phyloP scores from a whole-genome alignment of 2,113 vertebrate species.

The Ginglymostoma cirratum region DNA sequence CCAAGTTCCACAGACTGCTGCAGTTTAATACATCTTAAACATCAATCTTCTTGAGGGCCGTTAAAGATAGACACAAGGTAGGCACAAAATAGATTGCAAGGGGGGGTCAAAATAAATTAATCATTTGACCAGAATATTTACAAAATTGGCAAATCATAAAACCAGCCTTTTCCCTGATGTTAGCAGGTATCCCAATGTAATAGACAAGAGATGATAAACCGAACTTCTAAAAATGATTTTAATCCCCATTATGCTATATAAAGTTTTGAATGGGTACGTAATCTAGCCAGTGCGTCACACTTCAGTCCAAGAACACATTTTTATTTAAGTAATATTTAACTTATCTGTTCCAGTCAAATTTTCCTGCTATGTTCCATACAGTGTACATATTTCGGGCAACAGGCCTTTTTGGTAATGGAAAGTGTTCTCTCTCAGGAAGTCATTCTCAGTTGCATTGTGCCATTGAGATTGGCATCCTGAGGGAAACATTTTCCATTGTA shows the following conservation, averaged over 20 bases:
- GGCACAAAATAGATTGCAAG: too few species aligned
- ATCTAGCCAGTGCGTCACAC: background rate
- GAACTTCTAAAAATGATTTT: background rate
- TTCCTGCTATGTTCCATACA: background rate
- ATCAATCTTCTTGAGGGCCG: background rate
- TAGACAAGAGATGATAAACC: background rate
- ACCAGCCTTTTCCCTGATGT: background rate
- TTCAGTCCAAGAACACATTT: background rate
- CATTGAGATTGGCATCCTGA: conserved; percentile 27
- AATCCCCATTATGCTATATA: background rate
- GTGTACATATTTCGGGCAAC: background rate
- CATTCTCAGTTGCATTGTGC: conserved; percentile 30
- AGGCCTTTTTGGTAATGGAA: conserved; percentile 33
- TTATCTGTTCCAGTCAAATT: background rate
- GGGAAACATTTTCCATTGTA: conserved; percentile 35
- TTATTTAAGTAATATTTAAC: background rate
- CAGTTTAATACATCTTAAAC: background rate
- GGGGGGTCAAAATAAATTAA: background rate
- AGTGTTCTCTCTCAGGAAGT: conserved; percentile 35
- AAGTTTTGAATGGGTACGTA: conserved; percentile 1
- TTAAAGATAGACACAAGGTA: background rate
- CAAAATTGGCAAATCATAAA: background rate
- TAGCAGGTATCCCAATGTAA: background rate
- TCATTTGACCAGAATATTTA: background rate
- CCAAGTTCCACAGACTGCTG: background rate